Evolutionary conservation across 2,888 invertebrate genomes (phyloP).

Genomic region (Apotomis betuletana): DNA sequence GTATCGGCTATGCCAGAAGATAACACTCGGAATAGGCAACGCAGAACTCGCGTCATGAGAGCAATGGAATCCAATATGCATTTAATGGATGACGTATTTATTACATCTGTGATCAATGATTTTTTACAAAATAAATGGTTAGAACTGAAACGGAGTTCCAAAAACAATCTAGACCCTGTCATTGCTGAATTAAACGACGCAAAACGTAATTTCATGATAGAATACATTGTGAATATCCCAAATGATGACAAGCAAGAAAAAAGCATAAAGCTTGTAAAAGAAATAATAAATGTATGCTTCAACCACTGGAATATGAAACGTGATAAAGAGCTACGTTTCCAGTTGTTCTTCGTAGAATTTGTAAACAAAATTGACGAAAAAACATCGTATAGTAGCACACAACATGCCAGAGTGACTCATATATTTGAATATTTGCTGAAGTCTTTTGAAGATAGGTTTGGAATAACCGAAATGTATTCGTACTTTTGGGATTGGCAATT

Average conservation of each 20-base stretch:
- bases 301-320: constrained; percentile 46
- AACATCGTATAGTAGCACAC: constrained; percentile 29
- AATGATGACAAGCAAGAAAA: constrained; percentile 43
- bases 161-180: constrained; percentile 26
- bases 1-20: constrained; percentile 54
- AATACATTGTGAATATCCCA: constrained; percentile 46
- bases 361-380: constrained; percentile 43
- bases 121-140: constrained; percentile 51
- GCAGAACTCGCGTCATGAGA: constrained; percentile 48
- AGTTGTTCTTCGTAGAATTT: constrained; percentile 46
- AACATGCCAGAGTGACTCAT: constrained; percentile 37
- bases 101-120: constrained; percentile 52
- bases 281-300: constrained; percentile 47
- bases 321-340: constrained; percentile 42
- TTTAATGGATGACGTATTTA: constrained; percentile 49
- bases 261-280: constrained; percentile 45
- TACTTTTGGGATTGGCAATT: constrained; percentile 53
- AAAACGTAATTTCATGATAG: constrained; percentile 53
- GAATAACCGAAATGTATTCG: constrained; percentile 50
- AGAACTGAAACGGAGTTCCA: constrained; percentile 42
- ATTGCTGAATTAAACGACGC: constrained; percentile 44
- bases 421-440: constrained; percentile 50
- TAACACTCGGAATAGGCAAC: constrained; percentile 46
- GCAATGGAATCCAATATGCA: constrained; percentile 48
- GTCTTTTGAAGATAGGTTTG: constrained; percentile 44